Conservation (phyloP, 2,797 vertebrate species). For the Nasua narica region DNA sequence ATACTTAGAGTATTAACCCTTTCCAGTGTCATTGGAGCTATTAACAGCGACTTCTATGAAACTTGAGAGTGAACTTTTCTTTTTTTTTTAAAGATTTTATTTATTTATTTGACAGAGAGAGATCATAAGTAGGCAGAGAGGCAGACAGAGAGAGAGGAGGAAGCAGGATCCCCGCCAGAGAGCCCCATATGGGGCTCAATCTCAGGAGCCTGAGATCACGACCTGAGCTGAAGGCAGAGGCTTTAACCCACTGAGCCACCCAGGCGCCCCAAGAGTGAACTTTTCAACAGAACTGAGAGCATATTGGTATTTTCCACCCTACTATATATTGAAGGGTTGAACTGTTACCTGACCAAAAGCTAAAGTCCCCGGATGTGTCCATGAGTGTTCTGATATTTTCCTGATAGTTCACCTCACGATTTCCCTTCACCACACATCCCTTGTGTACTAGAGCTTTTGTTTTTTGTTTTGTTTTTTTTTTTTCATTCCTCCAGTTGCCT, state of each 20-base stretch:
- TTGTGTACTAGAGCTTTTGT: neutral
- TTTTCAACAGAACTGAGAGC: neutral
- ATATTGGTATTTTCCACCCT: neutral
- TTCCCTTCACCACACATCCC: neutral
- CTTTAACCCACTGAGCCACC: too few species aligned
- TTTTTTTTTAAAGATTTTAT: too few species aligned
- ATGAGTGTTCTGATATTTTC: neutral
- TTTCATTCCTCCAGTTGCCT: neutral
- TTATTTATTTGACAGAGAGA: too few species aligned
- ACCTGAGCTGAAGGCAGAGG: too few species aligned
- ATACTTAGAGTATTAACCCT: neutral
- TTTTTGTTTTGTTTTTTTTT: neutral
- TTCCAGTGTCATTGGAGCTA: neutral
- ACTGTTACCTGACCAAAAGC: neutral
- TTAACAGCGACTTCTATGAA: neutral
- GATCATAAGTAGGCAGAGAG: too few species aligned
- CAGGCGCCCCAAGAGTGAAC: too few species aligned
- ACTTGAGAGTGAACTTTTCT: too few species aligned
- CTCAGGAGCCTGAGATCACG: too few species aligned
- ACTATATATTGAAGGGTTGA: neutral
- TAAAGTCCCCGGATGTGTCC: neutral
- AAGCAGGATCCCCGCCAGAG: too few species aligned
- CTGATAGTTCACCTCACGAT: neutral
- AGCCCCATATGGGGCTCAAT: too few species aligned
- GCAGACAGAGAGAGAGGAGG: too few species aligned